These are phyloP conservation scores for Periophthalmus modestus DNA, from an alignment of 2,113 vertebrate genomes.

Conservation along the genomic window DNA sequence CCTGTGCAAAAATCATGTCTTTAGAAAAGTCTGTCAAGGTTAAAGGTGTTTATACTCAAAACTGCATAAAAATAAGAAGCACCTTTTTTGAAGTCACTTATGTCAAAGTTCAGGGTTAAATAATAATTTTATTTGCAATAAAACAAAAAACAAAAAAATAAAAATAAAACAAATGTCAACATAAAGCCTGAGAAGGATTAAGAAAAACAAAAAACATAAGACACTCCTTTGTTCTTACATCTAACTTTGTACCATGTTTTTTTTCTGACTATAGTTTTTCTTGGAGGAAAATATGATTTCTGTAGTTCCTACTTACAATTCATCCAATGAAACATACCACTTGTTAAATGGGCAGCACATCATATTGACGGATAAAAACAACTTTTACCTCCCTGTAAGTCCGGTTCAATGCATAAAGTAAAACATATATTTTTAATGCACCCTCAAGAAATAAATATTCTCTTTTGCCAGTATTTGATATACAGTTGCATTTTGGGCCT, in stretches of 20 bases:
- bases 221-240: not conserved
- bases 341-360: conserved; percentile 73
- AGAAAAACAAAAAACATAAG: not conserved
- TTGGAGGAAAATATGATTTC: conserved; percentile 77
- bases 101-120: not conserved
- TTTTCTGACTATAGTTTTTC: conserved; percentile 84
- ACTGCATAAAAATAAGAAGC: not conserved
- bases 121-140: not conserved
- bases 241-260: not conserved
- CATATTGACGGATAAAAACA: conserved; percentile 81
- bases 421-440: not conserved
- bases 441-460: not conserved
- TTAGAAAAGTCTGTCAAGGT: not conserved
- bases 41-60: not conserved
- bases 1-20: not conserved
- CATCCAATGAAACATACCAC: conserved; percentile 82
- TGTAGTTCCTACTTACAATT: conserved; percentile 77
- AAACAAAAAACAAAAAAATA: too few relatives aligned
- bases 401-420: not conserved
- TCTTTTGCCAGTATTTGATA: conserved; percentile 87
- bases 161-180: not conserved
- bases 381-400: conserved; percentile 96
- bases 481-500: conserved; percentile 96
- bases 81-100: not conserved
- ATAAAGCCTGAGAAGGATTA: not conserved